phyloP scores from a whole-genome alignment of 2,888 invertebrate species.

The Norana najaformis region DNA sequence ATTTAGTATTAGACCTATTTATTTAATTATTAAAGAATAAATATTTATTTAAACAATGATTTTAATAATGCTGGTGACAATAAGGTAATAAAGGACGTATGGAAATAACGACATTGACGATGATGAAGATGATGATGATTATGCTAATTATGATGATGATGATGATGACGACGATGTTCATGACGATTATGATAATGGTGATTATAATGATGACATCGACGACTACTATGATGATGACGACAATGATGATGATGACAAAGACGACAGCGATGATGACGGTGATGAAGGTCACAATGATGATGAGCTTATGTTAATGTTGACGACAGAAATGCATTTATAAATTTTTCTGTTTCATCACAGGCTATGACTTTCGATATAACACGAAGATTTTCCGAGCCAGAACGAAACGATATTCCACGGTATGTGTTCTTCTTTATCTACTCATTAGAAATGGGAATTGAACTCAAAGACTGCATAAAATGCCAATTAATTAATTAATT shows the following conservation, averaged over 20 bases:
- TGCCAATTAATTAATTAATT: not conserved
- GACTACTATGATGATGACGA: not conserved
- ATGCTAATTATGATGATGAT: not conserved
- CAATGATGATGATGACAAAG: not conserved
- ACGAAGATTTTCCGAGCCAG: slow-evolving; percentile 32
- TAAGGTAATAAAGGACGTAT: not conserved
- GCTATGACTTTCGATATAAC: slow-evolving; percentile 44
- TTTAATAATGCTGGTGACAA: not conserved
- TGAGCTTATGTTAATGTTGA: too few species aligned
- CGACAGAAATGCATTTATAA: not conserved
- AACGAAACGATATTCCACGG: slow-evolving; percentile 49
- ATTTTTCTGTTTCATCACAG: slow-evolving; percentile 26
- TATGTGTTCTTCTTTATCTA: slow-evolving; percentile 39
- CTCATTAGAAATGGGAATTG: not conserved
- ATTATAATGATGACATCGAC: not conserved
- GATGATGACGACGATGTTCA: not conserved
- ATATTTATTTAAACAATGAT: not conserved
- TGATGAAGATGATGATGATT: not conserved
- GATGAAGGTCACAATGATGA: not conserved
- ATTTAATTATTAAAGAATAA: not conserved
- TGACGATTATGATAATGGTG: not conserved
- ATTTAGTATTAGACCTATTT: not conserved
- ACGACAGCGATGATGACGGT: not conserved
- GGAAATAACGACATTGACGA: not conserved
- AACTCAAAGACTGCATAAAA: not conserved